Evolutionary conservation across 2,113 vertebrate species (phyloP).

Genomic region (Oophaga pumilio): DNA sequence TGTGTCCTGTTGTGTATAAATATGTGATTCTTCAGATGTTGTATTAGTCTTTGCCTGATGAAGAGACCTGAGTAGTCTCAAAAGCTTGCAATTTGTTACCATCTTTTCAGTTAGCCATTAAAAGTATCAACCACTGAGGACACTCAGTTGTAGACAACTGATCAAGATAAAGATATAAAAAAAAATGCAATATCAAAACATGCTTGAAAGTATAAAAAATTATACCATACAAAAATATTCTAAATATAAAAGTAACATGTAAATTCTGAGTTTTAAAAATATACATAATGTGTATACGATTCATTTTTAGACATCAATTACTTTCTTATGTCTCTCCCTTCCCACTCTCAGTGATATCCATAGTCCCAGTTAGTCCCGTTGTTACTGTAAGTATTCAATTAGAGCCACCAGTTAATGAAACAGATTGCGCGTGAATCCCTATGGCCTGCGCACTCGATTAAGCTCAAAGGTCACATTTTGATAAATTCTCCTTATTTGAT

Average conservation of each 20-base stretch:
- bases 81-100: too few species aligned
- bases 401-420: constrained; percentile 47
- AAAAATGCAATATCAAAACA: too few species aligned
- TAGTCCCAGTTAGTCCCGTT: constrained; percentile 7
- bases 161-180: too few species aligned
- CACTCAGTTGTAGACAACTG: too few species aligned
- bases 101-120: too few species aligned
- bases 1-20: too few species aligned
- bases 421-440: constrained; percentile 31
- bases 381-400: constrained; percentile 37
- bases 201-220: too few species aligned
- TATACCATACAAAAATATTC: too few species aligned
- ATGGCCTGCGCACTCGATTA: constrained; percentile 16
- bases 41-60: too few species aligned
- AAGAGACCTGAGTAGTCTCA: too few species aligned
- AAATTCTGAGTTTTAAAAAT: background rate
- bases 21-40: too few species aligned
- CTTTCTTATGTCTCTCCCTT: background rate
- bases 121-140: too few species aligned
- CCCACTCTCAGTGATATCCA: background rate
- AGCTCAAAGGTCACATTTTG: constrained; percentile 53
- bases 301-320: background rate
- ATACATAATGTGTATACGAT: background rate
- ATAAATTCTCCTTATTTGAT: constrained; percentile 44
- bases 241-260: background rate